Evolutionary conservation across 2,113 vertebrate genomes (phyloP).

Genomic region (Corythaeola cristata): DNA sequence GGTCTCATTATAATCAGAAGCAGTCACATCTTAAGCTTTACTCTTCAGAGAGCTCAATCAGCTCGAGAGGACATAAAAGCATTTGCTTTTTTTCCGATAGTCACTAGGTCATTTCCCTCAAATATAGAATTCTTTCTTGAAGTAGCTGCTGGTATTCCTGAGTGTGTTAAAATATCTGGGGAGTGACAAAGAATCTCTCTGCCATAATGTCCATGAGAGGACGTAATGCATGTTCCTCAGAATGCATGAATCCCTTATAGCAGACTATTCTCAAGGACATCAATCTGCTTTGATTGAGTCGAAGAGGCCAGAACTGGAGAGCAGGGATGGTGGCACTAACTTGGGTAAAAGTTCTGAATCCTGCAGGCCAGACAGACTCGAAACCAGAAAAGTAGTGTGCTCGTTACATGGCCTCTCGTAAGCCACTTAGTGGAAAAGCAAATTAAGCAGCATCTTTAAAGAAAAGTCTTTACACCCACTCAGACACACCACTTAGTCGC

Average conservation of each 20-base stretch:
- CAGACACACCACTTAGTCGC: not conserved
- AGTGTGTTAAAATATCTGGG: not conserved
- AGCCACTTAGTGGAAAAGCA: not conserved
- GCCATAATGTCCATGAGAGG: not conserved
- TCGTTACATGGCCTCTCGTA: fast-evolving
- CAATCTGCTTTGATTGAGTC: not conserved
- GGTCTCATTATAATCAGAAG: not conserved
- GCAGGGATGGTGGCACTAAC: not conserved
- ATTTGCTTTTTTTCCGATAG: not conserved
- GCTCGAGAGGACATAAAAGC: not conserved
- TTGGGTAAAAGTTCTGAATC: not conserved
- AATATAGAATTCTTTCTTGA: not conserved
- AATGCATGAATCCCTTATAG: not conserved
- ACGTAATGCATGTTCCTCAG: not conserved
- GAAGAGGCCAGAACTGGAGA: not conserved
- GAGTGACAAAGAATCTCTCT: not conserved
- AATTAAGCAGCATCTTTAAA: not conserved
- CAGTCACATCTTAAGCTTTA: not conserved
- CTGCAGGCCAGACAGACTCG: not conserved
- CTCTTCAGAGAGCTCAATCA: not conserved
- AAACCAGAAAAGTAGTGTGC: not conserved
- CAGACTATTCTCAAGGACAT: not conserved
- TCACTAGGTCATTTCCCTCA: not conserved
- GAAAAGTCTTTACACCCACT: not conserved
- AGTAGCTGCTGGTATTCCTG: not conserved